These are phyloP conservation scores for Ramphastos sulfuratus DNA, from an alignment of 2,113 vertebrate species.

Conservation along the genomic window DNA sequence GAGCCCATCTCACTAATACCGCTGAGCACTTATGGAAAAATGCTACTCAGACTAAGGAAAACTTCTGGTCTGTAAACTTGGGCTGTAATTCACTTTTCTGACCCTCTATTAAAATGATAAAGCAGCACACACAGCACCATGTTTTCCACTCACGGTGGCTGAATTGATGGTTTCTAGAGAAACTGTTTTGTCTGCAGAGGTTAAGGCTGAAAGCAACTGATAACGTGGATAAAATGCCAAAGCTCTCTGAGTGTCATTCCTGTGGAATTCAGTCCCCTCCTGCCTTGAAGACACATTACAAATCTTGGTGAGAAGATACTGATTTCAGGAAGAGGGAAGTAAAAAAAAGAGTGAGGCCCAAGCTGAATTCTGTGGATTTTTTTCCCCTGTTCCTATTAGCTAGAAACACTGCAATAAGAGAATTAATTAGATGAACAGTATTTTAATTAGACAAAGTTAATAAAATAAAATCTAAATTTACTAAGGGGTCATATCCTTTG, in stretches of 20 bases:
- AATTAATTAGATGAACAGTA: not conserved
- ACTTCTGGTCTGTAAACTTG: conserved; percentile 45
- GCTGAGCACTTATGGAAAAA: not conserved
- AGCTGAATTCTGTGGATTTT: not conserved
- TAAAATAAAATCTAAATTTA: not conserved
- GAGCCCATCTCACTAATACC: not conserved
- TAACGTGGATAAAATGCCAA: conserved; percentile 63
- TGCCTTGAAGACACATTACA: conserved; percentile 2
- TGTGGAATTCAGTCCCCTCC: not conserved
- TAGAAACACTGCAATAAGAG: not conserved
- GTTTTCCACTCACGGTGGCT: not conserved
- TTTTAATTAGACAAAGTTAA: not conserved
- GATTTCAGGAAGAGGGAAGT: not conserved
- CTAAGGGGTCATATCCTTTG: not conserved
- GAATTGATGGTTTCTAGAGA: conserved; percentile 7
- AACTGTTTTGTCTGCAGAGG: not conserved
- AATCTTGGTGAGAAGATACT: conserved; percentile 16
- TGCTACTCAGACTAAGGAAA: not conserved
- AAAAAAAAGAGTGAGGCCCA: not conserved
- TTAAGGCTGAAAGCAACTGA: conserved; percentile 49
- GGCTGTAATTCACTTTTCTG: conserved; percentile 27
- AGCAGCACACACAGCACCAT: not conserved
- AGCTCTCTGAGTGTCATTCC: conserved; percentile 22
- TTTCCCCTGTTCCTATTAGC: not conserved
- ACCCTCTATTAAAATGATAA: conserved; percentile 53